Base-by-base conservation (phyloP, 2,888 invertebrate genomes). In the Itoplectis maculator region DNA sequence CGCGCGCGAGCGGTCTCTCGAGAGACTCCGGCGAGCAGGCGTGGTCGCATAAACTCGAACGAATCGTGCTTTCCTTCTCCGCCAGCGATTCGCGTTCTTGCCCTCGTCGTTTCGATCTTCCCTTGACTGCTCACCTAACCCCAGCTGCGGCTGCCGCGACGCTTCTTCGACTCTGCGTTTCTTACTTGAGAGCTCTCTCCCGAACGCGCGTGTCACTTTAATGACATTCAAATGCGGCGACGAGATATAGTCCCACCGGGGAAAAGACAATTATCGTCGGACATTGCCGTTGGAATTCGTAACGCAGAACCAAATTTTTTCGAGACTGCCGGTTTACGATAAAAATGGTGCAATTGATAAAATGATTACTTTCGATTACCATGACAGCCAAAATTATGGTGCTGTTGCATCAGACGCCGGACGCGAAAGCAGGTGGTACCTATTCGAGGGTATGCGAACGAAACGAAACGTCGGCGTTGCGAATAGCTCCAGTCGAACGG, bases 21-120 rank as follows among this genome's bases (percentile, higher is more conserved):
- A 51, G 51, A 37, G 51, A 69, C 37, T 69, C 69, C 20, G n/a
- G 29, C 20, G n/a, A 5, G 29, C 29, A 69, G 69, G 69, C 69
- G 69, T 69, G 69, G 69, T 69, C 20, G 13, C 51, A 51, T 69
- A 69, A 69, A 69, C 37, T 69, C 37, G 51, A 69, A n/a, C 51
- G 51, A 51, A 69, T 15, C 29, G 13, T 2, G 69, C 51, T 69
- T 69, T 51, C 35, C 51, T 9, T 51, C 49, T 42, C 45, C 23
- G 5, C 13, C 35, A 13, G 29, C 35, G 51, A 11, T 20, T 54
- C 20, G 51, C 20, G 51, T 54, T 54, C 51, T 54, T 54, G 51
- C 51, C 8, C 51, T 18, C 29, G 29, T 59, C 35, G 59, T 59
- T 59, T 59, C 13, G 13, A 35, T 35, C 9, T 29, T 15, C 35